Evolutionary conservation across 2,797 vertebrate species (phyloP), one percentile per base, ranked within the genome.

Genomic region (Phalanger gymnotis): DNA sequence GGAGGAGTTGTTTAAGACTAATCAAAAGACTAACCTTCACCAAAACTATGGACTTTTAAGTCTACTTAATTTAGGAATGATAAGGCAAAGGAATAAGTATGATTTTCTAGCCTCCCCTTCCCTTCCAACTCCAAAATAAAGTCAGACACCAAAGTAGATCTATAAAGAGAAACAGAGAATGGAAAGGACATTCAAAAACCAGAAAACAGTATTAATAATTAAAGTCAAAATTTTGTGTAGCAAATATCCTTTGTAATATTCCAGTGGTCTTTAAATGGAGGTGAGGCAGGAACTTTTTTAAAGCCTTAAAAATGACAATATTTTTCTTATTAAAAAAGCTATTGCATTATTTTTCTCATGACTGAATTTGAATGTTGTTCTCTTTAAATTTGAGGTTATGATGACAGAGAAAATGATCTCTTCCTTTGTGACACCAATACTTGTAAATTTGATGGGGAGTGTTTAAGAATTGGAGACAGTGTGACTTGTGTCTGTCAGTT

Each of bases 401-500:
- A 99, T 98, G 99, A 99, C 98, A 99, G 99, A 98, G 99, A 99
- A 99, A 99, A 99, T 31, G 99, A 99, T 99, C 99, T 99, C 98
- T 99, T 99, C 99, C 98, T 99, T 98, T 99, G 99, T 96, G 99
- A 99, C 98, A 99, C 99, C 98, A 99, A 99, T 99, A 99, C 99
- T 96, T 99, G 99, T 99, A 99, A 99, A 99, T 99, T 99, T 97
- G 99, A 99, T 90, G 99, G 99, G 94, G 99, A 99, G 98, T 99
- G 99, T 98, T 99, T 99, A 98, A 98, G 99, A 98, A 99, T 99
- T 97, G 99, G 99, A 98, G 99, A 99, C 99, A 99, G 99, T 97
- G 99, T 99, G 98, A 99, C 99, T 94, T 99, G 99, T 98, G 99
- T 99, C 98, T 99, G 99, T 98, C 99, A 99, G 98, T 99, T 99